Percentiles rank a stretch among this genome's conserved stretches.
Evolutionary conservation across 1,140 invertebrate species (phyloP).

Genomic region (Drosophila varians): DNA sequence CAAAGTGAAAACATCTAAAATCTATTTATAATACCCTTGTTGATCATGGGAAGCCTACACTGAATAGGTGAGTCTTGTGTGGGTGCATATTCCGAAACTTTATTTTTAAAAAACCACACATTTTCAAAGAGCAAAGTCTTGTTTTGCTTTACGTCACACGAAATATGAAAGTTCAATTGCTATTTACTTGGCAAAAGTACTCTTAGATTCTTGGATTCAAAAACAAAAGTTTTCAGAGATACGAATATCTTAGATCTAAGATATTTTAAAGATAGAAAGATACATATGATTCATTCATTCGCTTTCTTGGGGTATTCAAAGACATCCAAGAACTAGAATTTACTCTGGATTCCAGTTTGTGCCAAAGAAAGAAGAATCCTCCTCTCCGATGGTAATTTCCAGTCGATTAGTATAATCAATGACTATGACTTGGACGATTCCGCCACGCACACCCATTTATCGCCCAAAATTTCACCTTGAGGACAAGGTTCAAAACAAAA

Average conservation of each 20-base stretch:
- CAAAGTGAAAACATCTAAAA: not conserved
- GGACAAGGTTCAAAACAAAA: slow-evolving; percentile 67
- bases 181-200: not conserved
- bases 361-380: not conserved
- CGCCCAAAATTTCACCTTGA: slow-evolving; percentile 59
- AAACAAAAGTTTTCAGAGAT: too few species aligned
- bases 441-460: slow-evolving; percentile 36
- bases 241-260: too few species aligned
- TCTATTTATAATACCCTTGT: slow-evolving; percentile 22
- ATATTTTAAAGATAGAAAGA: too few species aligned
- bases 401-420: slow-evolving; percentile 45
- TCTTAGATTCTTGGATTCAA: too few species aligned
- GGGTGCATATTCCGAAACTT: too few species aligned
- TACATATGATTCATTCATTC: too few species aligned
- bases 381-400: slow-evolving; percentile 2
- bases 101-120: too few species aligned
- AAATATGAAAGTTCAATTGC: too few species aligned
- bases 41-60: not conserved
- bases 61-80: not conserved
- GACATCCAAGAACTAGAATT: too few species aligned
- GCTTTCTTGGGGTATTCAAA: too few species aligned
- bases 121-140: not conserved
- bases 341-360: not conserved
- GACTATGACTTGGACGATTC: not conserved
- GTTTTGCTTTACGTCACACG: not conserved